These are phyloP conservation scores for Cyaniris semiargus DNA, from an alignment of 2,888 invertebrate genomes.

Conservation along the genomic window DNA sequence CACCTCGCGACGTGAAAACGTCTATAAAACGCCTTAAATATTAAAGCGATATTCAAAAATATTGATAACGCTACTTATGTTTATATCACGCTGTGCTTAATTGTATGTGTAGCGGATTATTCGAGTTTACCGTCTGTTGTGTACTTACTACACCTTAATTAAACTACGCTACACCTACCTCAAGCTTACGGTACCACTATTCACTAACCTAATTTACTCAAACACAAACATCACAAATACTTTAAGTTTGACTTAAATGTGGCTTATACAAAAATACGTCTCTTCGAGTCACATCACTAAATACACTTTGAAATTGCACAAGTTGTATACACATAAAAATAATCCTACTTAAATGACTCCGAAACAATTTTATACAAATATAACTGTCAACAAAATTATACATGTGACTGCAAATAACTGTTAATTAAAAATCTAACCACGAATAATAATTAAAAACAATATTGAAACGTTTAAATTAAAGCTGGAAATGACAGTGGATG, in stretches of 20 bases:
- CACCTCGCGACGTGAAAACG: background rate
- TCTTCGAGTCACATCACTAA: constrained; percentile 27
- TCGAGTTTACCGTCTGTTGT: background rate
- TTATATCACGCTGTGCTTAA: constrained; percentile 33
- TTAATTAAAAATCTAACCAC: background rate
- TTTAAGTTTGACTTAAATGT: constrained; percentile 31
- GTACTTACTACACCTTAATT: background rate
- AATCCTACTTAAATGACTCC: background rate
- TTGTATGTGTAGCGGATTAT: constrained; percentile 26
- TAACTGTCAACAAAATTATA: background rate
- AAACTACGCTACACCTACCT: constrained; percentile 11
- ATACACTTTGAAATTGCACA: constrained; percentile 20
- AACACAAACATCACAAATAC: constrained; percentile 31
- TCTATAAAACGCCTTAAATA: constrained; percentile 4
- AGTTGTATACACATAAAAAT: constrained; percentile 13
- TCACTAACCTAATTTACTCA: constrained; percentile 32
- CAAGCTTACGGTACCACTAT: constrained; percentile 28
- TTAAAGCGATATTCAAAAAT: constrained; percentile 21
- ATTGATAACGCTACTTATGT: constrained; percentile 21
- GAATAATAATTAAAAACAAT: background rate
- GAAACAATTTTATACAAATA: constrained; percentile 14
- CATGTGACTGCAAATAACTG: constrained; percentile 3
- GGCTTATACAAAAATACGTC: constrained; percentile 30
- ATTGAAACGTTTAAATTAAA: background rate
- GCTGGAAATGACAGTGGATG: background rate